Evolutionary conservation across 2,113 vertebrate genomes (phyloP), one percentile per base, ranked within the genome.

Genomic region (Dicaeum eximium): DNA sequence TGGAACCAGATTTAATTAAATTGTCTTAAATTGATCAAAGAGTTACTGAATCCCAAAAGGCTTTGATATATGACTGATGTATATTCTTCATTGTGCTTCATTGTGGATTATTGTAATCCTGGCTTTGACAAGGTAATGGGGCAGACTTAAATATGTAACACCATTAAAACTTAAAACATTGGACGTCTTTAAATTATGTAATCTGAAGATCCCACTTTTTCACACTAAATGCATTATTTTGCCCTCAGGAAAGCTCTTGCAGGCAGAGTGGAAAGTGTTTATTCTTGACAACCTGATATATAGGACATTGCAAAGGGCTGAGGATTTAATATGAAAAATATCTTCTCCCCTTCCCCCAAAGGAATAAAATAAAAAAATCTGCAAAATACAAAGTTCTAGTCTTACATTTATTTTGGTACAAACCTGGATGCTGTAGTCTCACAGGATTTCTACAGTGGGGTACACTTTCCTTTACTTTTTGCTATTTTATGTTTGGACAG

Each of bases 1-100:
- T 72, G 50, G 47, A 60, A 79, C 22, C 44, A 37, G 23, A 78
- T 74, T 88, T 74, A 78, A 92, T 90, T 73, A 77, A 93, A 73
- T 62, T 86, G 45, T 70, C 67, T 89, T 83, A 58, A 54, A 83
- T 64, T 93, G 88, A 90, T 86, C 78, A 96, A 91, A 92, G 50
- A 61, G 13, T 44, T 91, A 30, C 47, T 61, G 48, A 95, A 95
- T 58, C 60, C 9, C 15, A 48, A 95, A 73, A 80, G 51, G 42
- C 92, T 86, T 90, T 72, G 47, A 37, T 95, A 91, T 50, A 89
- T 58, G 51, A 48, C 44, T 73, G 24, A 71, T 89, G 44, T 30
- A 51, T 79, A 51, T 89, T 54, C 75, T 74, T 72, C 21, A 17
- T 81, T 79, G 18, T 90, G 38, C 72, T 80, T 80, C 80, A 27